Percentiles rank a stretch among this genome's conserved stretches.
phyloP scores from a whole-genome alignment of 2,797 vertebrate species.

The Etheostoma nigrum region DNA sequence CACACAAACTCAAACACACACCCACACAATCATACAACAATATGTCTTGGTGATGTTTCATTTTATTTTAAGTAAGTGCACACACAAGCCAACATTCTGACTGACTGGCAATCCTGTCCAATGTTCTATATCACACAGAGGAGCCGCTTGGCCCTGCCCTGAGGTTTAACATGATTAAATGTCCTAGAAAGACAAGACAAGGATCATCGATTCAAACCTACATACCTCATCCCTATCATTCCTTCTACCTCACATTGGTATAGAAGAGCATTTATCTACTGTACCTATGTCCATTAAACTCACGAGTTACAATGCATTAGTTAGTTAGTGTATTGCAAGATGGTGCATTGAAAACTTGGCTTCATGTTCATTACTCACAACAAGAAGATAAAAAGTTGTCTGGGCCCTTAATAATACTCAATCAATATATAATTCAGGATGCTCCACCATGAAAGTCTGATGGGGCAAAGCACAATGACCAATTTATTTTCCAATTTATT shows the following conservation, averaged over 20 bases:
- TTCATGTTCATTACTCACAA: background rate
- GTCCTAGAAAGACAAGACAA: constrained; percentile 6
- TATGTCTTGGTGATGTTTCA: constrained; percentile 35
- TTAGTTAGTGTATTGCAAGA: too few species aligned
- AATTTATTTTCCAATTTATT: background rate
- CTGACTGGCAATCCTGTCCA: background rate
- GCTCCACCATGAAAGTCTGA: background rate
- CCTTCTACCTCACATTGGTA: background rate
- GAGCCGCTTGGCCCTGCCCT: constrained; percentile 10
- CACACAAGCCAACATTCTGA: too few species aligned
- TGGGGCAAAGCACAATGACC: background rate
- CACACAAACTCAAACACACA: constrained; percentile 7
- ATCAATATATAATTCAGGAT: background rate
- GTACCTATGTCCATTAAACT: background rate
- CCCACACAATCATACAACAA: constrained; percentile 7
- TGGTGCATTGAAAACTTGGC: background rate
- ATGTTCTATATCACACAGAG: constrained; percentile 2
- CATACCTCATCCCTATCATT: background rate
- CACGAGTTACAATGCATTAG: background rate
- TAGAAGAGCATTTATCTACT: background rate
- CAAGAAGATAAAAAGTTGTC: background rate
- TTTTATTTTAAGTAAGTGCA: constrained; percentile 1
- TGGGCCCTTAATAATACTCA: background rate
- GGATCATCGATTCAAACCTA: background rate
- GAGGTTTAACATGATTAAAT: constrained; percentile 30